phyloP scores from a whole-genome alignment of 2,888 invertebrate genomes.

The Amaurobius ferox region DNA sequence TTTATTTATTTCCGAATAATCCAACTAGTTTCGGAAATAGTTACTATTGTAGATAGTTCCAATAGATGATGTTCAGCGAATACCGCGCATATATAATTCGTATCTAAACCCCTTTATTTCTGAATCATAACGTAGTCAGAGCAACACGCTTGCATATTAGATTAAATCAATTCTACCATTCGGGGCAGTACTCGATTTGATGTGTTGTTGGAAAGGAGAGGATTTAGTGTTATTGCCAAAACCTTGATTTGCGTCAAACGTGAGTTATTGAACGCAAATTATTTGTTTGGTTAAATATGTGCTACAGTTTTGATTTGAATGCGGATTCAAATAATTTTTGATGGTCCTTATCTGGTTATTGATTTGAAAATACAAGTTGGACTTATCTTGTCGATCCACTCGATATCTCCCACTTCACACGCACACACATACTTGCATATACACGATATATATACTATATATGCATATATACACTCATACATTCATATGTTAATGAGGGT shows the following conservation, averaged over 20 bases:
- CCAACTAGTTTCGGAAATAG: not conserved
- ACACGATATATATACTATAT: too few relatives aligned
- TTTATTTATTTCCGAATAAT: not conserved
- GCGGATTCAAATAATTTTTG: too few relatives aligned
- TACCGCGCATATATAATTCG: not conserved
- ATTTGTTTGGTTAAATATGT: not conserved
- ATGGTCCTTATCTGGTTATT: too few relatives aligned
- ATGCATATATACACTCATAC: too few relatives aligned
- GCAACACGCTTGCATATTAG: slow-evolving; percentile 11
- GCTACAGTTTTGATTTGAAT: not conserved
- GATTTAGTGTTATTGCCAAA: slow-evolving; percentile 16
- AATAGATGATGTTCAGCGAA: not conserved
- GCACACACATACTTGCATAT: too few relatives aligned
- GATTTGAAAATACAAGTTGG: too few relatives aligned
- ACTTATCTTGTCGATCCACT: too few relatives aligned
- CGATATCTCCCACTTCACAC: too few relatives aligned
- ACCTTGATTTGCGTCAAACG: not conserved
- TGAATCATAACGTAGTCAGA: not conserved
- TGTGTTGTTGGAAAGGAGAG: slow-evolving; percentile 6
- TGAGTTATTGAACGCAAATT: not conserved
- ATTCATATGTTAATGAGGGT: too few relatives aligned
- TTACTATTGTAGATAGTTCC: not conserved
- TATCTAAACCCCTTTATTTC: not conserved
- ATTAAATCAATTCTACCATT: slow-evolving; percentile 14
- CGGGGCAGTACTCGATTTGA: not conserved